Conservation (phyloP, 2,888 invertebrate genomes). For the Aphrophora alni region DNA sequence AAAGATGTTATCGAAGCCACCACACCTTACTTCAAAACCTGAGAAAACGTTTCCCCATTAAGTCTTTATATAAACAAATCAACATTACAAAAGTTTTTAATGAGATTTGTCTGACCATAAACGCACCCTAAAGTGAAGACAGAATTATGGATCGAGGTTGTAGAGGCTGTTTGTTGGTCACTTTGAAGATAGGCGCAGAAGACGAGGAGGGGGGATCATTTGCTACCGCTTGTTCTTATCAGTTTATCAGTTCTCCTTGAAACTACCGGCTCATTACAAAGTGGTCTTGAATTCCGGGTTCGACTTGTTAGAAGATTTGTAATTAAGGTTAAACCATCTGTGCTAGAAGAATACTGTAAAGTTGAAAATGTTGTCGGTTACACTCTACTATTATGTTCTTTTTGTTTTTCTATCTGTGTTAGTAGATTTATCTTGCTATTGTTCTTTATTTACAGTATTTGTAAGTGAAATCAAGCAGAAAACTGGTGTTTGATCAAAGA, state of each 20-base stretch:
- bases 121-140: not conserved
- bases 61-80: constrained; percentile 26
- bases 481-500: too few species aligned
- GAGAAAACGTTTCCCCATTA: constrained; percentile 12
- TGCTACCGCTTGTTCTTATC: not conserved
- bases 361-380: too few species aligned
- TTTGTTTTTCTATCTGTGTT: too few species aligned
- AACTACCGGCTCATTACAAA: not conserved
- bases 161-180: not conserved
- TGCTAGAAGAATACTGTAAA: too few species aligned
- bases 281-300: not conserved
- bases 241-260: not conserved
- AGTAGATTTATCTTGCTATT: too few species aligned
- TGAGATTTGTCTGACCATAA: constrained; percentile 19
- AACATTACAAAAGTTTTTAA: constrained; percentile 31
- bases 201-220: not conserved
- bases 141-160: not conserved
- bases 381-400: too few species aligned
- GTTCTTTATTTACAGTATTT: too few species aligned
- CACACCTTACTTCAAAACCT: not conserved
- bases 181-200: not conserved
- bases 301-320: not conserved
- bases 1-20: not conserved
- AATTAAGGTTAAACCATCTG: too few species aligned
- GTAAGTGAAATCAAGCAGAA: too few species aligned